Evolutionary conservation across 2,113 vertebrate genomes (phyloP).

Genomic region (Ellobius talpinus): DNA sequence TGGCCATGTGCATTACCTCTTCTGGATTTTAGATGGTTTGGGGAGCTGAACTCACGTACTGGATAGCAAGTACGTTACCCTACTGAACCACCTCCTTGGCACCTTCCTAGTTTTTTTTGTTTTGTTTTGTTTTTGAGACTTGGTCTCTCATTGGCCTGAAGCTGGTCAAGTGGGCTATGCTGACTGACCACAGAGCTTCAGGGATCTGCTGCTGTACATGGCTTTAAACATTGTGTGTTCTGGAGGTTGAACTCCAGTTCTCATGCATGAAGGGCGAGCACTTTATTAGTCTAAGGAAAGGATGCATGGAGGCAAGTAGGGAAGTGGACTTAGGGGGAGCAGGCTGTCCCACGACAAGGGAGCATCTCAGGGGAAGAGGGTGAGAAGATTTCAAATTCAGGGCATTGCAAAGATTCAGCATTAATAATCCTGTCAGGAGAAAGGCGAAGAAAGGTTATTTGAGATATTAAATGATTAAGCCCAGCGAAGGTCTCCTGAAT

Average conservation of each 20-base stretch:
- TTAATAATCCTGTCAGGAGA: constrained; percentile 82
- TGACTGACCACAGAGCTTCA: not conserved
- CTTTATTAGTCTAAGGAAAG: not conserved
- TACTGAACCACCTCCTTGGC: not conserved
- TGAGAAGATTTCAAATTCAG: constrained; percentile 65
- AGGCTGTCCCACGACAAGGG: not conserved
- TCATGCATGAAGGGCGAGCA: not conserved
- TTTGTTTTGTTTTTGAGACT: not conserved
- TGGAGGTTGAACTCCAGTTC: not conserved
- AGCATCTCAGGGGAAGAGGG: not conserved
- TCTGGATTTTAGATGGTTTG: not conserved
- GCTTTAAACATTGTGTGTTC: not conserved
- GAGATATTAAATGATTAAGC: constrained; percentile 87
- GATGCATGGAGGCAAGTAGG: not conserved
- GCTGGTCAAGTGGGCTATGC: not conserved
- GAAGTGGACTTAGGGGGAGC: not conserved
- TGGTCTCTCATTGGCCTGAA: not conserved
- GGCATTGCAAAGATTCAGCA: constrained; percentile 72
- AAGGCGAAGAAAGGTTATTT: constrained; percentile 83
- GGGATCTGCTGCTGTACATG: no score
- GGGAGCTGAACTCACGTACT: not conserved
- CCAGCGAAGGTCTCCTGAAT: constrained; percentile 67
- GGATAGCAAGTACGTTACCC: not conserved
- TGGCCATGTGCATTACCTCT: not conserved
- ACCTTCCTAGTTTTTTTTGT: no score